Conservation (phyloP, 2,888 invertebrate genomes). For the Quadriops clusia region DNA sequence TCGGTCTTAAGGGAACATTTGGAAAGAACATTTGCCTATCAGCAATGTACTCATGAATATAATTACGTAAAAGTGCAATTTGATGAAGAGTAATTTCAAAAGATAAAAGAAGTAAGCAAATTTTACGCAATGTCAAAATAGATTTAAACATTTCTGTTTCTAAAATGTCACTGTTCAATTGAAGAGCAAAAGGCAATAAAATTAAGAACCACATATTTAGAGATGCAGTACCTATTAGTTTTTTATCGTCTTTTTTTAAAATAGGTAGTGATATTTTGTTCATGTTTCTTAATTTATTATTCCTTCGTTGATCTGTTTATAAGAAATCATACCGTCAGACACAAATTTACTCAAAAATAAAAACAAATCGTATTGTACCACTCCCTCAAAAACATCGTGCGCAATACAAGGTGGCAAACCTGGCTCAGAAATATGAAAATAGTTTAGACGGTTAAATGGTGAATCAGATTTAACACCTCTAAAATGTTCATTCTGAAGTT, state of each 20-base stretch:
- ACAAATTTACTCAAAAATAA: conserved; percentile 12
- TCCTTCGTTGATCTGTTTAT: background rate
- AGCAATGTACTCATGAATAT: too few relatives aligned
- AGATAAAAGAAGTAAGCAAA: background rate
- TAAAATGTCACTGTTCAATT: background rate
- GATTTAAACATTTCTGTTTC: background rate
- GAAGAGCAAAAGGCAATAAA: background rate
- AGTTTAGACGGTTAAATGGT: conserved; percentile 9
- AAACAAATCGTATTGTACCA: conserved; percentile 11
- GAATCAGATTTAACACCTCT: conserved; percentile 10
- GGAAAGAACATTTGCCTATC: too few relatives aligned
- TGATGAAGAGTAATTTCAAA: background rate
- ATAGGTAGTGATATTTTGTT: background rate
- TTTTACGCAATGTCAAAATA: background rate
- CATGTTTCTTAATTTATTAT: conserved; percentile 1
- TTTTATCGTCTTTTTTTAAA: conserved; percentile 2
- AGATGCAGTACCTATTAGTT: conserved; percentile 1
- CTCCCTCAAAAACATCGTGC: conserved; percentile 13
- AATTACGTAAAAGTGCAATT: too few relatives aligned
- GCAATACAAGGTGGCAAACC: conserved; percentile 10
- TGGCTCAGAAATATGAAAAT: conserved; percentile 9
- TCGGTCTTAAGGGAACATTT: too few relatives aligned
- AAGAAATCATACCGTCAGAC: background rate
- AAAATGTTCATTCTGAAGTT: too few relatives aligned
- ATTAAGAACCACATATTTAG: background rate